A percentile compares a stretch with the other conserved stretches of the same genome.
These are phyloP conservation scores for Neoascia interrupta DNA, from an alignment of 2,888 invertebrate species.

Conservation along the genomic window DNA sequence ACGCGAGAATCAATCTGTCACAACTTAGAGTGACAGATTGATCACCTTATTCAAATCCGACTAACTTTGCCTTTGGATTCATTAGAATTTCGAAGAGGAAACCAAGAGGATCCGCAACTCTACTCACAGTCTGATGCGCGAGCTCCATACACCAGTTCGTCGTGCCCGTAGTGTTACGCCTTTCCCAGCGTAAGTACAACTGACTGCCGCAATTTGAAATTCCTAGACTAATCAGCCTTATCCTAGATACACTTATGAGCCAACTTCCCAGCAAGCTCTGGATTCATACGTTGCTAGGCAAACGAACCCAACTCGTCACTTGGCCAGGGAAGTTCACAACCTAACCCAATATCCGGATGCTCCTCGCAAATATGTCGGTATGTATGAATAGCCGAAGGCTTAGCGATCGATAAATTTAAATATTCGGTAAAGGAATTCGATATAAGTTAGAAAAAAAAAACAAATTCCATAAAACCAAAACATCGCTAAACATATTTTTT, in stretches of 20 bases:
- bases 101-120: conserved; percentile 89
- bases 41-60: too few species aligned
- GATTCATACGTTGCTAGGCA: conserved; percentile 88
- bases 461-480: not conserved
- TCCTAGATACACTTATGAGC: conserved; percentile 78
- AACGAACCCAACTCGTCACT: conserved; percentile 84
- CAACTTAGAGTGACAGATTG: too few species aligned
- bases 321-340: conserved; percentile 83
- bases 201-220: not conserved
- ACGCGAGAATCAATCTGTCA: too few species aligned
- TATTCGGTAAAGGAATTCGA: too few species aligned
- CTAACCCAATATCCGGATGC: conserved; percentile 86
- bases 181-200: conserved; percentile 77
- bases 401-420: too few species aligned
- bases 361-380: conserved; percentile 86
- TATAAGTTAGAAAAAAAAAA: not conserved
- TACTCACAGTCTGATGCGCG: conserved; percentile 86
- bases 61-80: conserved; percentile 53
- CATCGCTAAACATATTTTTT: conserved; percentile 1
- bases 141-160: conserved; percentile 88
- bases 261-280: conserved; percentile 77
- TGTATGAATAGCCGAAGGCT: conserved; percentile 71
- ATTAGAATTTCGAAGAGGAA: conserved; percentile 91
- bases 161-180: conserved; percentile 83
- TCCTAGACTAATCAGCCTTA: conserved; percentile 4